Percentiles rank a stretch among this genome's conserved stretches.
Evolutionary conservation across 2,797 vertebrate species (phyloP).

Genomic region (Loris lydekkerianus): DNA sequence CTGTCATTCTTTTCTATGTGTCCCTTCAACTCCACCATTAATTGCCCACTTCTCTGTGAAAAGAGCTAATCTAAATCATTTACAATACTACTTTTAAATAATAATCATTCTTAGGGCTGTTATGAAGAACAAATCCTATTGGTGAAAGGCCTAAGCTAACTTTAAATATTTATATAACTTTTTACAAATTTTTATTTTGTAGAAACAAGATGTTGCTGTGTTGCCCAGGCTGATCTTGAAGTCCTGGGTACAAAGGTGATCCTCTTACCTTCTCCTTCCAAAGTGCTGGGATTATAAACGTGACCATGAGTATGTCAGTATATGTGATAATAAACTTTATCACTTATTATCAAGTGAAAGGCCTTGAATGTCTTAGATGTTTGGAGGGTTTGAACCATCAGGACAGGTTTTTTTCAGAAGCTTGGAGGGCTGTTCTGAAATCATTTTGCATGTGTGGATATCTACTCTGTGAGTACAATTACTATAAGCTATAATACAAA

Average conservation of each 20-base stretch:
- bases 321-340: neutral
- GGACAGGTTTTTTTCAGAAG: neutral
- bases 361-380: neutral
- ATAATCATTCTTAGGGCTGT: neutral
- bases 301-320: neutral
- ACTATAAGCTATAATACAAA: neutral
- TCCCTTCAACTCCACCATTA: neutral
- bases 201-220: neutral
- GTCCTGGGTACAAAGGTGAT: neutral
- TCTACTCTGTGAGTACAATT: neutral
- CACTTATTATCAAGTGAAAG: neutral
- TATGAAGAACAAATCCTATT: slow-evolving; percentile 30
- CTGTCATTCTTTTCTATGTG: neutral
- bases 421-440: neutral
- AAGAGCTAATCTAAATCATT: slow-evolving; percentile 9
- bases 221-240: neutral
- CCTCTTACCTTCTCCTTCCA: neutral
- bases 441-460: neutral
- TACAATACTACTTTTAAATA: slow-evolving; percentile 9
- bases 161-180: neutral
- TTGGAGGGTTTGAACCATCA: neutral
- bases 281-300: neutral
- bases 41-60: neutral
- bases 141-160: neutral
- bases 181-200: neutral